Evolutionary conservation across 2,113 vertebrate genomes (phyloP).

Genomic region (Caretta caretta): DNA sequence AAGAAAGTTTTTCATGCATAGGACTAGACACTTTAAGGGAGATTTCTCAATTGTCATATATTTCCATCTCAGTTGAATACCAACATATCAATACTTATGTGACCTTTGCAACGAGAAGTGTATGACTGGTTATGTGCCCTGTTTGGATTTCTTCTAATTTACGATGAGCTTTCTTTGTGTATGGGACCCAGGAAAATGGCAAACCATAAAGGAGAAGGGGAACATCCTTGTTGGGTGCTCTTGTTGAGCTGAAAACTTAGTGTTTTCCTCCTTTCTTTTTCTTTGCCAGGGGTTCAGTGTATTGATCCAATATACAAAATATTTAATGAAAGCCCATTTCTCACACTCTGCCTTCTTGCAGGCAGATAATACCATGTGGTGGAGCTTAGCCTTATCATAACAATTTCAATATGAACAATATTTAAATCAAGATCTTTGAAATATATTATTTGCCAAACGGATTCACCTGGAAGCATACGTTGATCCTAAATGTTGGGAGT

Average conservation of each 20-base stretch:
- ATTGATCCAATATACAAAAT: slow-evolving; percentile 56
- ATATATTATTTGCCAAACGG: slow-evolving; percentile 57
- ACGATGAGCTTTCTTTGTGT: slow-evolving; percentile 67
- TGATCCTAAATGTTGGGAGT: slow-evolving; percentile 47
- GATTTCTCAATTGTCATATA: slow-evolving; percentile 59
- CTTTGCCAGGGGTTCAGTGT: slow-evolving; percentile 62
- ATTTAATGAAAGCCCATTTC: neutral
- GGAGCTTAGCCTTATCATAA: neutral
- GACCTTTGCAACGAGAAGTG: slow-evolving; percentile 64
- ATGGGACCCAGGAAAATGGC: slow-evolving; percentile 71
- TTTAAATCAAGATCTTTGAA: slow-evolving; percentile 51
- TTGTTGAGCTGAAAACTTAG: slow-evolving; percentile 48
- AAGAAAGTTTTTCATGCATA: slow-evolving; percentile 25
- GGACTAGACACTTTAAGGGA: slow-evolving; percentile 47
- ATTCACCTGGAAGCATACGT: slow-evolving; percentile 72
- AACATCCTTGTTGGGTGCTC: slow-evolving; percentile 68
- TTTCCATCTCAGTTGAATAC: slow-evolving; percentile 61
- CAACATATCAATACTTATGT: slow-evolving; percentile 41
- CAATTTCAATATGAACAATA: neutral
- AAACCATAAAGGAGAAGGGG: slow-evolving; percentile 54
- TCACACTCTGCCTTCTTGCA: neutral
- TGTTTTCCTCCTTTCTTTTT: slow-evolving; percentile 48
- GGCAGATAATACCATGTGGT: neutral
- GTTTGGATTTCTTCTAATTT: slow-evolving; percentile 66
- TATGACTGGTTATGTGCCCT: neutral